Evolutionary conservation across 2,888 invertebrate species (phyloP).

Genomic region (Noctuana brunneofusca): DNA sequence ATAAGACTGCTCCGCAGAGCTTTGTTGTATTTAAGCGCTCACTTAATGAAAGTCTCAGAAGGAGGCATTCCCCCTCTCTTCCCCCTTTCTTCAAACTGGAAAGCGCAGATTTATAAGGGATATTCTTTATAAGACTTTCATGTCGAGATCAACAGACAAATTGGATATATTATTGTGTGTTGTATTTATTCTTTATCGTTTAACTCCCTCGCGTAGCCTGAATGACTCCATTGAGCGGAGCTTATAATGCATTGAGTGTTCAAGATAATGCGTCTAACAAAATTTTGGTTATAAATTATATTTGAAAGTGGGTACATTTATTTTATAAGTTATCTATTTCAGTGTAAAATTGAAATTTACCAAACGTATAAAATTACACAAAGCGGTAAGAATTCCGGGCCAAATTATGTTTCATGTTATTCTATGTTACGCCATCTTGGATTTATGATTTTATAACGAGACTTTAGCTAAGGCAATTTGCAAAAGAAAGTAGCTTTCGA

Average conservation of each 20-base stretch:
- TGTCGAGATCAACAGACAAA: conserved; percentile 46
- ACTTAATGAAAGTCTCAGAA: conserved; percentile 67
- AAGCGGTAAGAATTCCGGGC: neutral
- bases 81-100: conserved; percentile 50
- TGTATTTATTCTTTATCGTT: conserved; percentile 33
- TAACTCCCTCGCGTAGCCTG: neutral
- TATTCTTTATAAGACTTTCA: conserved; percentile 60
- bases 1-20: conserved; percentile 49
- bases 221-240: conserved; percentile 3
- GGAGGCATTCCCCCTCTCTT: conserved; percentile 52
- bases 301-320: neutral
- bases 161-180: conserved; percentile 35
- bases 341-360: too few relatives aligned
- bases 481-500: conserved; percentile 3
- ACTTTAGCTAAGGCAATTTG: conserved; percentile 11
- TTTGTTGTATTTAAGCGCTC: conserved; percentile 60
- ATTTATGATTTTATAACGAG: conserved; percentile 24
- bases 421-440: neutral
- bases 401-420: neutral
- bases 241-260: conserved; percentile 2
- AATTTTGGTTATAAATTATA: neutral
- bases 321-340: neutral
- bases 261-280: neutral
- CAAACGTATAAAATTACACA: neutral
- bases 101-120: conserved; percentile 59